phyloP scores from a whole-genome alignment of 2,888 invertebrate species.

The Ochropleura leucogaster region DNA sequence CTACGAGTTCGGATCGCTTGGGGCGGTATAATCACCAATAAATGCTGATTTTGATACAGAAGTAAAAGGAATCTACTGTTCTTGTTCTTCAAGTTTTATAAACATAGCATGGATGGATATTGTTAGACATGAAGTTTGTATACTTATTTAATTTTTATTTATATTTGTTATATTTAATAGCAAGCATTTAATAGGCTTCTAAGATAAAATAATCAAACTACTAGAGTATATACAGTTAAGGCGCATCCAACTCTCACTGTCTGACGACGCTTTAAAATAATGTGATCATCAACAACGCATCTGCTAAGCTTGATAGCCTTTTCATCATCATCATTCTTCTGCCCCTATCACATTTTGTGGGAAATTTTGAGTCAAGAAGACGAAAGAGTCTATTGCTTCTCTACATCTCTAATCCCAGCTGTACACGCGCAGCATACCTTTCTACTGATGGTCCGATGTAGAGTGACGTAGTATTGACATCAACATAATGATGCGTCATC shows the following conservation, averaged over 20 bases:
- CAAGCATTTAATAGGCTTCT: not conserved
- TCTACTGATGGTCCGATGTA: constrained; percentile 6
- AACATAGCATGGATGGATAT: not conserved
- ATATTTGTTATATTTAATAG: too few species aligned
- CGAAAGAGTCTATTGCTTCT: not conserved
- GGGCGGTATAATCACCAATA: not conserved
- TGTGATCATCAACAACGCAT: not conserved
- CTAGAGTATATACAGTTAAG: not conserved
- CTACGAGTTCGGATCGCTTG: constrained; percentile 20
- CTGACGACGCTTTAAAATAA: not conserved
- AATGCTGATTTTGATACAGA: not conserved
- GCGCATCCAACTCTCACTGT: not conserved
- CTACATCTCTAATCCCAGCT: constrained; percentile 18
- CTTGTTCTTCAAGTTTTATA: constrained; percentile 4
- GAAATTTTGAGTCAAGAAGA: not conserved
- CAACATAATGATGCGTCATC: constrained; percentile 22
- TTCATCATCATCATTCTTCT: too few species aligned
- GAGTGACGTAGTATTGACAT: constrained; percentile 30
- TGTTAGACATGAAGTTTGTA: too few species aligned
- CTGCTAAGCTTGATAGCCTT: not conserved
- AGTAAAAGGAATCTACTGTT: constrained; percentile 12
- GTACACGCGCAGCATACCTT: not conserved
- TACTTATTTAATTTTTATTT: too few species aligned
- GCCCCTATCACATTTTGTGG: not conserved
- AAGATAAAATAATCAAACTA: not conserved